Conservation (phyloP, 2,113 vertebrate genomes). For the Pristiophorus japonicus region DNA sequence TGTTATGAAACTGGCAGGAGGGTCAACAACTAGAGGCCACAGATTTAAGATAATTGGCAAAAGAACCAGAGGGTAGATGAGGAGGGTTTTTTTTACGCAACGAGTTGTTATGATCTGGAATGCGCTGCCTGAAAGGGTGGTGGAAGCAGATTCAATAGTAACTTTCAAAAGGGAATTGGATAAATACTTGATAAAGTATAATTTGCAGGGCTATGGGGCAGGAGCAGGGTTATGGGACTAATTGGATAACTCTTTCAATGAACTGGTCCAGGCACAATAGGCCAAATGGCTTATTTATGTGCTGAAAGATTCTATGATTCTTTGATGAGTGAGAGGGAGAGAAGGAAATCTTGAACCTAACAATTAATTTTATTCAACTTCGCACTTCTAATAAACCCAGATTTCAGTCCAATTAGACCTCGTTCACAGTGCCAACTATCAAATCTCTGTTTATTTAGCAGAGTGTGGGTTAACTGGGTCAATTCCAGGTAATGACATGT, state of each 20-base stretch:
- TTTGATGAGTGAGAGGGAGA: background rate
- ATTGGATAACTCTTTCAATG: background rate
- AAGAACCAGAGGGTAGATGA: background rate
- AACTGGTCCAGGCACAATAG: background rate
- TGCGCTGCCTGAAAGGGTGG: background rate
- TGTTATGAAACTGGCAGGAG: too few relatives aligned
- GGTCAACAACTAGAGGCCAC: too few relatives aligned
- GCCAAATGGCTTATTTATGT: too few relatives aligned
- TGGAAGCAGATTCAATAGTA: background rate
- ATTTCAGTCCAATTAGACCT: background rate
- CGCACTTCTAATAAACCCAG: background rate
- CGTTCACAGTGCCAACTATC: background rate
- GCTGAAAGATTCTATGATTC: background rate
- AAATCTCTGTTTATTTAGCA: background rate
- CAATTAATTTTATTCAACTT: background rate
- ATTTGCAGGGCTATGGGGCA: background rate
- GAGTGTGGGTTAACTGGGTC: background rate
- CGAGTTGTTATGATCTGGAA: background rate
- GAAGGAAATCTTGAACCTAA: background rate
- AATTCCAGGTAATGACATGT: constrained; percentile 24
- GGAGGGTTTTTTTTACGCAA: background rate
- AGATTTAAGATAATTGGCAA: background rate
- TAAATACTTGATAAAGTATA: background rate
- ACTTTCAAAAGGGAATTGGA: constrained; percentile 1
- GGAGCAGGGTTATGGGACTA: background rate